Base-by-base conservation (phyloP, 2,113 vertebrate genomes). In the Nibea albiflora region DNA sequence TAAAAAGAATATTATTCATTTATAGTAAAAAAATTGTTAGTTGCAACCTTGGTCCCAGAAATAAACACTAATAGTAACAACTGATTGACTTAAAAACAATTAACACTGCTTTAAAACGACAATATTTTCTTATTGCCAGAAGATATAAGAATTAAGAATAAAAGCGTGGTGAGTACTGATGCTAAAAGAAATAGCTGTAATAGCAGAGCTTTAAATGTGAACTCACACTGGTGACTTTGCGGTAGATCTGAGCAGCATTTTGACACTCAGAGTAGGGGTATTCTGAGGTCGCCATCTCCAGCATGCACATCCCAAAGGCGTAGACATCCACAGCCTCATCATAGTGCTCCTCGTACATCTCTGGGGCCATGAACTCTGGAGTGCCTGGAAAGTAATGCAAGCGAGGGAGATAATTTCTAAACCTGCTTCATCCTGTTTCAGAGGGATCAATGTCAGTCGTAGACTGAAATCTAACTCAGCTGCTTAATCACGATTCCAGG, bases 201-300 rank as follows among this genome's bases (percentile, higher is more conserved):
- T 35, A 35, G 35, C 35, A 39, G 8, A 39, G 35, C 11, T 42
- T 26, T n/a, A 17, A 73, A 74, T 0, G 0, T 50, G 22, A 64
- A 98, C 98, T 97, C 93, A 99, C 98, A 80, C 97, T 98, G 92
- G 98, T 99, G 86, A 99, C 98, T 97, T 99, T 99, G 73, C 98
- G 96, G 92, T 99, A 99, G 90, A 99, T 99, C 93, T 99, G 98
- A 85, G 98, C 98, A 39, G 98, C 98, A 4, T 99, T 99, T 94
- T 99, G 98, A 93, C 98, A 99, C 94, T 99, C 98, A 1, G 98
- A 97, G 93, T 99, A 99, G 44, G 98, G 98, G 83, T 99, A 99
- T 94, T 99, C 98, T 7, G 98, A 99, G 73, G 98, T 99, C 83
- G 98, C 98, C 98, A 99, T 99, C 95, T 99, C 98, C 92, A 99